phyloP scores from a whole-genome alignment of 2,888 invertebrate species.

The Cryptocheilus praepositus region DNA sequence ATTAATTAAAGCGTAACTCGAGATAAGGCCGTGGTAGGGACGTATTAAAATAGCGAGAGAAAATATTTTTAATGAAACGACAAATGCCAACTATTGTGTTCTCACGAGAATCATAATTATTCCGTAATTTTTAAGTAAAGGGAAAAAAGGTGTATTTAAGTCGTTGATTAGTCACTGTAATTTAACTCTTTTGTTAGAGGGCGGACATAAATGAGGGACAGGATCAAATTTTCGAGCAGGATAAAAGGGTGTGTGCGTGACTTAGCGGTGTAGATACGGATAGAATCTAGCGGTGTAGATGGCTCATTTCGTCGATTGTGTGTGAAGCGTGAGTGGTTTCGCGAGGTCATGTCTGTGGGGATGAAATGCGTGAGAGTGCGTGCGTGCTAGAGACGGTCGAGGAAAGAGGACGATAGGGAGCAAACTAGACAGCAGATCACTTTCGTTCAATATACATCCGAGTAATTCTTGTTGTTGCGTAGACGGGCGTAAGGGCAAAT shows the following conservation, averaged over 20 bases:
- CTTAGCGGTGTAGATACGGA: constrained; percentile 15
- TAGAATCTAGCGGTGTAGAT: too few relatives aligned
- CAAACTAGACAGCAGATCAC: neutral
- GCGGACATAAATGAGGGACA: constrained; percentile 3
- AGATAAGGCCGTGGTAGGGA: constrained; percentile 59
- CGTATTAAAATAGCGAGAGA: constrained; percentile 59
- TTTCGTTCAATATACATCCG: neutral
- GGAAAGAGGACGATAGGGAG: neutral
- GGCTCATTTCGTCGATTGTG: too few relatives aligned
- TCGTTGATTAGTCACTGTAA: constrained; percentile 67
- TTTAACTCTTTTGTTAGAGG: constrained; percentile 60
- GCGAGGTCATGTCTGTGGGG: too few relatives aligned
- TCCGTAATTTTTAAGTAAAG: constrained; percentile 63
- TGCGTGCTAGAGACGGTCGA: too few relatives aligned
- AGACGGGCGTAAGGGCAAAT: neutral
- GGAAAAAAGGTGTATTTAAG: constrained; percentile 59
- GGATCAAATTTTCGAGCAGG: too few relatives aligned
- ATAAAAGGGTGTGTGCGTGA: constrained; percentile 14
- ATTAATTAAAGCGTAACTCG: constrained; percentile 64
- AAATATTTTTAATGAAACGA: constrained; percentile 66
- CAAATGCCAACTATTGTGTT: constrained; percentile 71
- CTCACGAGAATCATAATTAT: constrained; percentile 68
- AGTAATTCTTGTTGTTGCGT: neutral
- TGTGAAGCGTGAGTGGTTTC: too few relatives aligned
- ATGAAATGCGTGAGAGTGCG: too few relatives aligned